Evolutionary conservation across 37 sponge, comb jelly and placozoan genomes (phyloP), one percentile per base, ranked within the genome.

Genomic region (Beroe ovata): DNA sequence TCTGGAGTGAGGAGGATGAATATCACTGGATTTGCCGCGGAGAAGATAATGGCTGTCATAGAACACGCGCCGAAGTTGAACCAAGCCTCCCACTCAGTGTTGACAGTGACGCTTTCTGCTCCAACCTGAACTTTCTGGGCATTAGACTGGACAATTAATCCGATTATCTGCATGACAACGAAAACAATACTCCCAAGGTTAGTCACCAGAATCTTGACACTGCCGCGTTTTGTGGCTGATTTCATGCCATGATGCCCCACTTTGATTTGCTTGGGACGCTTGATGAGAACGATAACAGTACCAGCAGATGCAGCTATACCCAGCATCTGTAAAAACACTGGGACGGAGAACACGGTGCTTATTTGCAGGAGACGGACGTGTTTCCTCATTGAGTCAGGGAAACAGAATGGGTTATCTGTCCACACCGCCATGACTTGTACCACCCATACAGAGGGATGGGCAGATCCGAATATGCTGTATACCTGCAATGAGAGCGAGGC

Each of bases 391-490:
- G 11, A 34, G 3, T 29, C 16, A 18, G 25, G 30, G 35, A 66
- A 14, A 30, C 8, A 14, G 69, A 66, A 66, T 0, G 69, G 16
- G 36, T 66, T 33, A 1, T 66, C 69, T 34, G 32, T 66, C 69
- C 69, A 66, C 8, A 30, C 69, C 30, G 69, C 36, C 69, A 66
- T 66, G 69, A 66, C 30, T 18, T 66, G 69, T 11, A 66, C 69
- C 33, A 66, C 69, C 69, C 69, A 66, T 6, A 66, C 69, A 1
- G 35, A 2, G 30, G 69, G 36, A 1, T 30, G 35, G 30, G 32
- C 6, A 1, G 69, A 66, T 4, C 25, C 18, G 36, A 66, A 66
- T 33, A 66, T 29, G 36, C 69, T 66, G 36, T 66, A 66, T 1
- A 66, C 36, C 34, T 66, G 69, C 35, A 66, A 37, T 14, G 36